A percentile compares a stretch with the other conserved stretches of the same genome.
phyloP scores from a whole-genome alignment of 1,140 invertebrate species.

The Heliconius nattereri region DNA sequence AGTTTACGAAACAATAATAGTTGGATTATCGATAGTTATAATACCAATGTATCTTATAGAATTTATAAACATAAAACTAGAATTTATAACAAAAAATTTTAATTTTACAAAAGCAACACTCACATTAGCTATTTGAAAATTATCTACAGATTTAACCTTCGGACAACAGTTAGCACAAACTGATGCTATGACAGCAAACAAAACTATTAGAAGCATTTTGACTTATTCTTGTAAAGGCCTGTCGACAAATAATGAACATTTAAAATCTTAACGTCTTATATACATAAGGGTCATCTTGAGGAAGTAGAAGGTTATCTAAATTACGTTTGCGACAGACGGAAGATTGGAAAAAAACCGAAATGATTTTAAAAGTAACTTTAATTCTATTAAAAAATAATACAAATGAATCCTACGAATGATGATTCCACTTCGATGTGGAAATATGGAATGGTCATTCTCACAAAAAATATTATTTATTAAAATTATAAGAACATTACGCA shows the following conservation, averaged over 20 bases:
- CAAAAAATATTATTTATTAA: too few species aligned
- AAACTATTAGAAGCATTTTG: not conserved
- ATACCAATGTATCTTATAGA: not conserved
- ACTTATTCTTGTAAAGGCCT: not conserved
- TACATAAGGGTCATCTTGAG: not conserved
- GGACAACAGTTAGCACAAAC: not conserved
- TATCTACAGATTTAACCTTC: conserved; percentile 2
- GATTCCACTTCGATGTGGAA: too few species aligned
- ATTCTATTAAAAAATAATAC: too few species aligned
- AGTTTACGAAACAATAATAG: too few species aligned
- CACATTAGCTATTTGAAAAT: conserved; percentile 3
- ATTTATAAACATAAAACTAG: not conserved
- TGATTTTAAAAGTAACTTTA: too few species aligned
- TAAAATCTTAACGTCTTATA: not conserved
- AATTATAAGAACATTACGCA: too few species aligned
- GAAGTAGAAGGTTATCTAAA: not conserved
- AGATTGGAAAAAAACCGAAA: too few species aligned
- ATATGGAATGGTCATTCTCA: too few species aligned
- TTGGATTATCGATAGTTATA: too few species aligned
- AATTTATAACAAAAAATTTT: not conserved
- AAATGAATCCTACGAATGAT: too few species aligned
- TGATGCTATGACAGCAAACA: conserved; percentile 6
- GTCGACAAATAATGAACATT: not conserved
- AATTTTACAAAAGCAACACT: too few species aligned
- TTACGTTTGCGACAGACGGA: too few species aligned